Evolutionary conservation across 1,140 invertebrate genomes (phyloP).

Genomic region (Acyrthosiphon pisum): DNA sequence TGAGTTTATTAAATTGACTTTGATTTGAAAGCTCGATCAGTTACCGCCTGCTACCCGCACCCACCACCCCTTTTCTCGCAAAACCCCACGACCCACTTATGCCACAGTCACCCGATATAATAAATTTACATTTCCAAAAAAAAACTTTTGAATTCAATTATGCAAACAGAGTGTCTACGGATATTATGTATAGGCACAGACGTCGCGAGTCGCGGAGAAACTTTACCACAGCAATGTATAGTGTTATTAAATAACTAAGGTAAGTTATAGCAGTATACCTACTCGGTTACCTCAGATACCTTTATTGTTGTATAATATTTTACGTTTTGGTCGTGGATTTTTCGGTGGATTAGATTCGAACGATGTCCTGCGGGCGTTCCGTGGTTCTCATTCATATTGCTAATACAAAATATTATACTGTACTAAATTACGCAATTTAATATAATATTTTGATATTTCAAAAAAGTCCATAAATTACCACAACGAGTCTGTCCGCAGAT

Average conservation of each 20-base stretch:
- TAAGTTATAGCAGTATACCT: background rate
- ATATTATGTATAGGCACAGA: background rate
- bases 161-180: background rate
- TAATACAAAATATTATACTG: background rate
- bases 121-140: background rate
- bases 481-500: background rate
- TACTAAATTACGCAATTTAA: background rate
- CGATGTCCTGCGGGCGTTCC: background rate
- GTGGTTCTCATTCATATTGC: background rate
- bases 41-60: too few relatives aligned
- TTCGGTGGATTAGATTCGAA: background rate
- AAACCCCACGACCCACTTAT: too few relatives aligned
- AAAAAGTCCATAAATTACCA: background rate
- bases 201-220: background rate
- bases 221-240: background rate
- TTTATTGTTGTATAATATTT: slow-evolving; percentile 9
- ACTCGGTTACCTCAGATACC: background rate
- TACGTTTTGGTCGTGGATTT: background rate
- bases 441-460: background rate
- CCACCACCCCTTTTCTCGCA: too few relatives aligned
- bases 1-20: background rate
- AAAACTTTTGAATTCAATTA: background rate
- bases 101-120: background rate
- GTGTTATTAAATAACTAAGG: background rate
- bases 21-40: background rate